Percentiles rank a stretch among this genome's conserved stretches.
phyloP scores from a whole-genome alignment of 2,797 vertebrate genomes.

The Sebastes hopkinsi region DNA sequence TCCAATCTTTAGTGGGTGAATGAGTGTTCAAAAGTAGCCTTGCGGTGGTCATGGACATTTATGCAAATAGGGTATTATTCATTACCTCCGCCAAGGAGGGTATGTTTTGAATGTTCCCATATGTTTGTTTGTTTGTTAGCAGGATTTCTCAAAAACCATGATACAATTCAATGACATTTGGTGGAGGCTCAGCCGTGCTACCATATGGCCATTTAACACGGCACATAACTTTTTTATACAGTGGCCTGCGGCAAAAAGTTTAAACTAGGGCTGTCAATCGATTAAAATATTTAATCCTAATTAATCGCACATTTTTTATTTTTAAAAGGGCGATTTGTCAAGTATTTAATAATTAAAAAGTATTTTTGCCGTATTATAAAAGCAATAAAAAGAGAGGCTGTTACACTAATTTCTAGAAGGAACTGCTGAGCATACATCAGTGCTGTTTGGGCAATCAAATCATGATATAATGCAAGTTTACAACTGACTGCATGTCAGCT shows the following conservation, averaged over 20 bases:
- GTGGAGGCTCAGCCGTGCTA: no score
- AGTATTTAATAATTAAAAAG: no score
- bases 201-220: no score
- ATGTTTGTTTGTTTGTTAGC: not conserved
- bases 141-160: not conserved
- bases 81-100: not conserved
- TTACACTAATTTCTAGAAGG: not conserved
- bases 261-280: fast-evolving
- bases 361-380: not conserved
- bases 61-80: not conserved
- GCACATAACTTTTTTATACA: no score
- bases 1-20: not conserved
- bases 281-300: no score
- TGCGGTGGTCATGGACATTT: not conserved
- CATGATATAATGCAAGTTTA: not conserved
- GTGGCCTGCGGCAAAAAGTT: no score
- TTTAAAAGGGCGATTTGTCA: no score
- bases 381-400: not conserved
- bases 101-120: not conserved
- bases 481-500: not conserved
- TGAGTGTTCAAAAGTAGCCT: not conserved
- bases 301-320: no score
- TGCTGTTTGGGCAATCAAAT: not conserved
- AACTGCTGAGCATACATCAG: not conserved
- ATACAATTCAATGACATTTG: not conserved